A percentile compares a stretch with the other conserved stretches of the same genome.
phyloP scores from a whole-genome alignment of 2,797 vertebrate genomes.

The Lagorchestes hirsutus region DNA sequence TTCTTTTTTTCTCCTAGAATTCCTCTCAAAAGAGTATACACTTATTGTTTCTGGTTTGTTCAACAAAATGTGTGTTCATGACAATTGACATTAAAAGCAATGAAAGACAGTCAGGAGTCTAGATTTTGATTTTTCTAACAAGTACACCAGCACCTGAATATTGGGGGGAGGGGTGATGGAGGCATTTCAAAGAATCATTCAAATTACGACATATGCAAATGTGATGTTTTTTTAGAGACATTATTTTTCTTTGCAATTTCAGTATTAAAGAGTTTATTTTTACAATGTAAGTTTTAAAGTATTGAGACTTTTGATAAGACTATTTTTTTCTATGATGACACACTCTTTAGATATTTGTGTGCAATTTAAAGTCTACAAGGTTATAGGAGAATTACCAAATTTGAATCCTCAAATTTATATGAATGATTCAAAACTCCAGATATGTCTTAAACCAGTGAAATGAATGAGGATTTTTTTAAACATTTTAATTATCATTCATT shows the following conservation, averaged over 20 bases:
- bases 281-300: neutral
- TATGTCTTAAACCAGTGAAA: neutral
- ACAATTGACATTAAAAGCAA: slow-evolving; percentile 29
- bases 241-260: neutral
- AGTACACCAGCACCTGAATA: slow-evolving; percentile 22
- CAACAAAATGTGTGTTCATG: slow-evolving; percentile 49
- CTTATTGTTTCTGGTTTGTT: slow-evolving; percentile 32
- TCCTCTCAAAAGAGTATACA: neutral
- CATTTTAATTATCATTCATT: neutral
- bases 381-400: neutral
- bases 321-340: neutral
- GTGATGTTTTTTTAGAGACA: neutral
- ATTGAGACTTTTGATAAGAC: neutral
- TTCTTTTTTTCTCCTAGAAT: slow-evolving; percentile 2
- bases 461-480: neutral
- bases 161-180: neutral
- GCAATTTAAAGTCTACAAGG: neutral
- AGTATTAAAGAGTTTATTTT: neutral
- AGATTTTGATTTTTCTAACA: slow-evolving; percentile 24
- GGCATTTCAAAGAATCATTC: neutral
- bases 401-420: neutral
- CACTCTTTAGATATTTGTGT: neutral
- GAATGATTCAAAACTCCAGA: neutral
- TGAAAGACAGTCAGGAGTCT: slow-evolving; percentile 12
- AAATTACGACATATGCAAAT: slow-evolving; percentile 22